Base-by-base conservation (phyloP, 2,113 vertebrate genomes). In the Donacobius atricapilla region DNA sequence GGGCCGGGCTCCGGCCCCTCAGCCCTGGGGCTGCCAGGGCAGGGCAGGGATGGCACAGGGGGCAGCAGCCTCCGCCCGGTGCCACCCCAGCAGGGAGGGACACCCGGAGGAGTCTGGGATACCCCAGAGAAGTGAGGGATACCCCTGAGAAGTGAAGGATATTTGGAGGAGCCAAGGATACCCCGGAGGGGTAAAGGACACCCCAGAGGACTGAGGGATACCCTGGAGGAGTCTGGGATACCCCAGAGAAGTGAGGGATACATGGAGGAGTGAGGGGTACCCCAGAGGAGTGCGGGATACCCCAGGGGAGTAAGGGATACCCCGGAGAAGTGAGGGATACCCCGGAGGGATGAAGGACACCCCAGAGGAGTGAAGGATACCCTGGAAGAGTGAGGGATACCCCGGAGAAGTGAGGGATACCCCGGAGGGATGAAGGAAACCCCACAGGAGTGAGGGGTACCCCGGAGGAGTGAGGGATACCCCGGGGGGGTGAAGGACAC, bases 111-210 rank as follows among this genome's bases (percentile, higher is more conserved):
- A 27, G 5, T 11, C 5, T n/a, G 30, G 31, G 82, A 63, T 28
- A 31, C 35, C 40, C 40, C 40, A 40, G 40, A 6, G 13, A 11
- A 18, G 42, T 10, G 3, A 37, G 10, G 30, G 69, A 65, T 28
- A 6, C 6, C 9, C 23, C 0, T 0, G 13, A 2, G 13, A 10
- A 20, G 8, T 10, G 11, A 45, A 7, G 27, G 70, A 63, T 18
- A 6, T 11, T 8, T 0, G 0, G 7, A 10, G 20, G 15, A 31
- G 15, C 5, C 6, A 51, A 10, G 17, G 68, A 68, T 33, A 3
- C 22, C 6, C 45, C 1, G 0, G 11, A 6, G 25, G 8, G 17
- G 6, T 7, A 4, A 31, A 22, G 22, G 89, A 69, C 24, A 28
- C n/a, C 18, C 13, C 1, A 0, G 4, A 8, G 9, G 19, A n/a